A percentile compares a stretch with the other conserved stretches of the same genome.
These are phyloP conservation scores for Eupelmus urozonus DNA, from an alignment of 2,888 invertebrate species.

Conservation along the genomic window DNA sequence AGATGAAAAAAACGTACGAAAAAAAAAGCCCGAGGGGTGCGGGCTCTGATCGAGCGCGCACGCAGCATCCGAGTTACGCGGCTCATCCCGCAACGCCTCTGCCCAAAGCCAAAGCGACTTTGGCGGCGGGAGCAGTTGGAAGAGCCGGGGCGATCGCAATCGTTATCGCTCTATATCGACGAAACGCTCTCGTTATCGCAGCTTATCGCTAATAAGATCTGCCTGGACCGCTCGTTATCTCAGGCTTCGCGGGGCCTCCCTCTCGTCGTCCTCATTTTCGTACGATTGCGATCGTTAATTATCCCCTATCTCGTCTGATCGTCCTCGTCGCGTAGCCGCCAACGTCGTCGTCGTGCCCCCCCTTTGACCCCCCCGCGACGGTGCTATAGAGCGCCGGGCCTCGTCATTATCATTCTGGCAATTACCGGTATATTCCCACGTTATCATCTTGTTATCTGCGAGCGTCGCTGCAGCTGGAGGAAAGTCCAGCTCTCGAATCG, in stretches of 20 bases:
- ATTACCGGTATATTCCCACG: conserved; percentile 73
- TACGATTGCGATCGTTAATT: conserved; percentile 76
- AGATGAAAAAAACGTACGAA: neutral
- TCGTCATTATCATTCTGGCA: conserved; percentile 75
- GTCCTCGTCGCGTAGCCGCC: conserved; percentile 60
- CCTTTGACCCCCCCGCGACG: conserved; percentile 55
- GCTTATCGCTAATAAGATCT: conserved; percentile 76
- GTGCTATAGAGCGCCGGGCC: conserved; percentile 35
- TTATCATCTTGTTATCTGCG: conserved; percentile 72
- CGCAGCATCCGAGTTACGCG: conserved; percentile 22
- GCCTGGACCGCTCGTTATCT: conserved; percentile 74
- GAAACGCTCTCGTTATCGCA: conserved; percentile 70
- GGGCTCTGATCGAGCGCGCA: no score
- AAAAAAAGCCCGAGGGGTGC: no score
- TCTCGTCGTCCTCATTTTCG: conserved; percentile 71
- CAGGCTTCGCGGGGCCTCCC: conserved; percentile 58
- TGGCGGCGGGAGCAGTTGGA: neutral
- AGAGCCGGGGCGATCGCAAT: conserved; percentile 58
- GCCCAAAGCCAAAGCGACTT: neutral
- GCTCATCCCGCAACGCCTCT: neutral
- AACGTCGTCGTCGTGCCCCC: neutral
- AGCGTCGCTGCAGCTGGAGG: no score
- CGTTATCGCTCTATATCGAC: conserved; percentile 64
- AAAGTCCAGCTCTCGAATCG: conserved; percentile 14
- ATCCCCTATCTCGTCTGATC: conserved; percentile 72